Base-by-base conservation (phyloP, 2,888 invertebrate genomes). In the Xiphydria camelus region DNA sequence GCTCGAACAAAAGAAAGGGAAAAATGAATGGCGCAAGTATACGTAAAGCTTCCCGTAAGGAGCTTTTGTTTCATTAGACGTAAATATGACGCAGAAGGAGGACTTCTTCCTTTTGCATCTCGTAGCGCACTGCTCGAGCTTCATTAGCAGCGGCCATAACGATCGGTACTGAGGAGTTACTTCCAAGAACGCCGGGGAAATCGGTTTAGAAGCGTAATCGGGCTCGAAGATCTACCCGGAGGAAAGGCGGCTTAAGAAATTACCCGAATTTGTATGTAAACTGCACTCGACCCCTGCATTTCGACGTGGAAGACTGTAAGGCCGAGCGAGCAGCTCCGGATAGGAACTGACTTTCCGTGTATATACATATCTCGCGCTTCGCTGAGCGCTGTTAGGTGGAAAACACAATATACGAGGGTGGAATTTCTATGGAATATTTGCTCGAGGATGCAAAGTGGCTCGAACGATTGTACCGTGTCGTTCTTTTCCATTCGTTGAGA, bases 251-350 rank as follows among this genome's bases (percentile, higher is more conserved):
- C 40, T 48, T 45, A 48, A 45, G 47, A 41, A 51, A 51, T 51
- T 51, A 48, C 48, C 45, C 40, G 31, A 14, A 51, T 51, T 51
- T 45, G 47, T 47, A 51, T 51, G 41, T 39, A 51, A 51, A 51
- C 51, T 41, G 44, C 45, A 36, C 41, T 45, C n/a, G 4, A 32
- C 10, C 29, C 10, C 29, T 29, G 12, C n/a, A n/a, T 10, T 29
- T 10, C 29, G 14, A 29, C 41, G 7, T n/a, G 29, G 29, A 23
- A 23, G n/a, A 23, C 23, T 23, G n/a, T 23, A 7, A 23, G 7
- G 23, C 23, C 7, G 23, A 23, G 23, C 7, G 23, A 23, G n/a
- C 23, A n/a, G 23, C 23, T 6, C 23, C 23, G 23, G n/a, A n/a
- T n/a, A n/a, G n/a, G n/a, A n/a, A n/a, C n/a, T n/a, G n/a, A n/a